Conservation (phyloP, 1,140 invertebrate genomes). For the Chionoecetes opilio region DNA sequence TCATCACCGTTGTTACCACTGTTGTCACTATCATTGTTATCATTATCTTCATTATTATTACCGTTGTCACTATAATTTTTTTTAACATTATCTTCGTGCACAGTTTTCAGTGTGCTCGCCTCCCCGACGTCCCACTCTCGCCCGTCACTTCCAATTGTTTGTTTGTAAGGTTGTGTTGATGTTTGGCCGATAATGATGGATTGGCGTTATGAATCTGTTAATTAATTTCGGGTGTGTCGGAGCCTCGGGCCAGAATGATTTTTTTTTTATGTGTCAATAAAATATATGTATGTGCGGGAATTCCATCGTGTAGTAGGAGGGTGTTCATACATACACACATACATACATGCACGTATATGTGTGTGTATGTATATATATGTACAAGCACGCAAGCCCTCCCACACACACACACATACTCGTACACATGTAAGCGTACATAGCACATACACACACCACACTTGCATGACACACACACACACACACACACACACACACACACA, state of each 20-base stretch:
- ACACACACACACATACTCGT: background rate
- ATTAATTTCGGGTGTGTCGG: slow-evolving; percentile 53
- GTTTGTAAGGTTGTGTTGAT: slow-evolving; percentile 21
- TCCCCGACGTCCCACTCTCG: background rate
- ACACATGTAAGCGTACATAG: background rate
- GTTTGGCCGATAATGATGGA: slow-evolving; percentile 53
- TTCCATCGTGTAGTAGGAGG: background rate
- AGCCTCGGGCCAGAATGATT: slow-evolving; percentile 12
- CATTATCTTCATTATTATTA: no score
- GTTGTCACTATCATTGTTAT: no score
- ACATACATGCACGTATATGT: background rate
- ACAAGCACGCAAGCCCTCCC: background rate
- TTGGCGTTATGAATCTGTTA: slow-evolving; percentile 54
- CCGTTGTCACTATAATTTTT: no score
- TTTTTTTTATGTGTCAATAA: background rate
- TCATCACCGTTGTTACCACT: no score
- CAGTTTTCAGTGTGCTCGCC: background rate
- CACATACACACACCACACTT: slow-evolving; percentile 3
- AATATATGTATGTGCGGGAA: background rate
- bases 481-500: background rate
- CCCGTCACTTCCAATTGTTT: slow-evolving; percentile 19
- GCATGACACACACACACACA: background rate
- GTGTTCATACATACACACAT: background rate
- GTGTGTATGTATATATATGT: background rate
- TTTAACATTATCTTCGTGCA: no score